Evolutionary conservation across 2,888 invertebrate species (phyloP).

Genomic region (Himalopsyche tibetana): DNA sequence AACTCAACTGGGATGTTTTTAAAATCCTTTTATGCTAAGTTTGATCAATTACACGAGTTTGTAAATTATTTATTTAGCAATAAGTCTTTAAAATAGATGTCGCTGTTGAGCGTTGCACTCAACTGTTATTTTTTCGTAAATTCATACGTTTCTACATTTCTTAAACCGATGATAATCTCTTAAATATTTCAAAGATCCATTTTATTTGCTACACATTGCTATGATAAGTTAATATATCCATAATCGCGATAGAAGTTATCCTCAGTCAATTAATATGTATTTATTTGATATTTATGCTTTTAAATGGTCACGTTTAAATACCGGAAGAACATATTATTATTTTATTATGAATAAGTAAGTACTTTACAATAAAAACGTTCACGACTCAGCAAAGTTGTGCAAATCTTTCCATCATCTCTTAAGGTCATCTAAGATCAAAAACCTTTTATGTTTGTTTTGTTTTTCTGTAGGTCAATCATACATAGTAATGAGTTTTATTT

Average conservation of each 20-base stretch:
- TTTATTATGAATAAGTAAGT: background rate
- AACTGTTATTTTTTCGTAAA: no score
- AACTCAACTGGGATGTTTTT: no score
- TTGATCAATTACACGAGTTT: no score
- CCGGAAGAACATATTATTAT: background rate
- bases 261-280: background rate
- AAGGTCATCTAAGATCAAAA: slow-evolving; percentile 12
- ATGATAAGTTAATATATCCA: no score
- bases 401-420: background rate
- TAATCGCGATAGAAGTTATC: background rate
- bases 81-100: no score
- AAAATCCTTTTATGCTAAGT: no score
- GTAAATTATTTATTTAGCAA: no score
- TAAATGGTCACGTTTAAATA: background rate
- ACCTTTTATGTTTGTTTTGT: slow-evolving; percentile 12
- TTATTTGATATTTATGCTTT: background rate
- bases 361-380: background rate
- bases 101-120: no score
- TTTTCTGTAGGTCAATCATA: slow-evolving; percentile 25
- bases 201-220: no score
- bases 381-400: background rate
- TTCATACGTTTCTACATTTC: no score
- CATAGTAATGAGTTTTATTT: background rate
- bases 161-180: no score
- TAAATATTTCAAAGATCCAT: no score